Base-by-base conservation (phyloP, 2,113 vertebrate species). In the Macheiramphus alcinus region DNA sequence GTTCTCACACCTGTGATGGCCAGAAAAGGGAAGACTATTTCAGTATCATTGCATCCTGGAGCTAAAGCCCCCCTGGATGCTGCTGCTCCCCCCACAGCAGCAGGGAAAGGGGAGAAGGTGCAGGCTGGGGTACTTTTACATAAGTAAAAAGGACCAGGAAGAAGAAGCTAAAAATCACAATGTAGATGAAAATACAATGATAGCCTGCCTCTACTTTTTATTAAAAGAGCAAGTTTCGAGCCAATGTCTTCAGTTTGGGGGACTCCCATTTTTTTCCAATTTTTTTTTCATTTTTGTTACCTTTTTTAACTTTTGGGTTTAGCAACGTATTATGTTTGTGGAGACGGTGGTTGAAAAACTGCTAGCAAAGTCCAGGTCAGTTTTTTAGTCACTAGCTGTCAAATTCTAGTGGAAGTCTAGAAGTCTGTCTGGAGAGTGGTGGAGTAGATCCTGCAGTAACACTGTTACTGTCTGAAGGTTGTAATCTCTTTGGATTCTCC, bases 191-290 rank as follows among this genome's bases (percentile, higher is more conserved):
- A 93, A 85, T 34, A 52, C 7, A 53, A 9, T 0, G 1, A 16
- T 42, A 55, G 7, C 15, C 22, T 67, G 50, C 50, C 25, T 52
- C n/a, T 76, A 7, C 18, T 67, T 67, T 67, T 7, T 18, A 50
- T 36, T 72, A 48, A 88, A 94, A 45, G 11, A 58, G 5, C 11
- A 72, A 26, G 11, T 87, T 89, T 63, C 0, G 2, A 81, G 27
- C 9, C 12, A 36, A 1, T 86, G 16, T 29, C 11, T 55, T 72
- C 2, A 10, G 45, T 92, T 76, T 42, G 38, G 19, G 25, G 40
- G 22, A 26, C 3, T 8, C 4, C 5, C 1, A 0, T 72, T 18
- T 20, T n/a, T 10, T 15, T 4, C 21, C 8, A 29, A 3, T 34
- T 52, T 29, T 47, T 31, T 45, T 43, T 48, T 4, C 5, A 13